Evolutionary conservation across 2,113 vertebrate species (phyloP), one percentile per base, ranked within the genome.

Genomic region (Cavia porcellus): DNA sequence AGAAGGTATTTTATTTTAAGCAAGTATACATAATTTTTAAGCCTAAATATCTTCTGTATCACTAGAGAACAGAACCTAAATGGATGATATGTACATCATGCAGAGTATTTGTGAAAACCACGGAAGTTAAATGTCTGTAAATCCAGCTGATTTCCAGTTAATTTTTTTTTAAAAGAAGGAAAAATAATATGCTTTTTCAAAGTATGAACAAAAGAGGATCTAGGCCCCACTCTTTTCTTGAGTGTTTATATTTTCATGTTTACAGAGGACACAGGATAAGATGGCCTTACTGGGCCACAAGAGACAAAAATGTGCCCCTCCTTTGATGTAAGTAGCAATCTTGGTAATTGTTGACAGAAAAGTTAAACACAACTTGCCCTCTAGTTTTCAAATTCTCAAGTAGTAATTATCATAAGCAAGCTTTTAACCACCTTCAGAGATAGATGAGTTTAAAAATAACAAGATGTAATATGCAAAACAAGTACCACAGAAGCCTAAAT

Each of bases 1-100:
- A 81, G 96, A 95, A 84, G 89, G n/a, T 89, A 97, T 86, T 97
- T 91, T 92, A 57, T 92, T 97, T 85, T 81, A 98, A 97, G 68
- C 57, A 93, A 97, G 82, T 90, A 97, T 96, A 74, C 28, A 64
- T 25, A 59, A 90, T 95, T 87, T 95, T 92, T 85, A 45, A 87
- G 59, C 55, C 80, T 96, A 47, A 70, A 96, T 88, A 2, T 38
- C 38, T 97, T 92, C 35, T 38, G 38, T 30, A 15, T 87, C 90
- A 95, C 92, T 89, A 79, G 83, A 90, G 72, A 96, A 47, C 70
- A 92, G 77, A 97, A 55, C 81, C 86, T 88, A 92, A 94, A 74
- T 75, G 86, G 92, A 90, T 88, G 83, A 72, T 84, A 94, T 96
- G 57, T 74, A 94, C 32, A 92, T 79, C 70, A 68, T 22, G 79